These are phyloP conservation scores for Eubucco bourcierii DNA, from an alignment of 2,113 vertebrate species.

Conservation along the genomic window DNA sequence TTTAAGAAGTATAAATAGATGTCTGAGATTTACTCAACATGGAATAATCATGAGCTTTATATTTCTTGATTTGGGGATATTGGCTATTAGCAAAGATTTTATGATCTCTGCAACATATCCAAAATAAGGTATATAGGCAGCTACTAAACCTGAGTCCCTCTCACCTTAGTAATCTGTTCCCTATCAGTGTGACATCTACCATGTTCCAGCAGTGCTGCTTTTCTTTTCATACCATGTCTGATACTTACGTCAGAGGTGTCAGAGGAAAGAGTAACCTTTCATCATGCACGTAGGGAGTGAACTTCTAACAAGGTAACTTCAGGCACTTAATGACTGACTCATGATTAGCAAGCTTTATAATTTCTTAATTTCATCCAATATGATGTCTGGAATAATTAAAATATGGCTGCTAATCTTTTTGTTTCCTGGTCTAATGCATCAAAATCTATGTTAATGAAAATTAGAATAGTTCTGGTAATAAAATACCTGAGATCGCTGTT, in stretches of 20 bases:
- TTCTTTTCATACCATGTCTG: background rate
- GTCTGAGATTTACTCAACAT: background rate
- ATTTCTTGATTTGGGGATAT: background rate
- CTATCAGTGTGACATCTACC: background rate
- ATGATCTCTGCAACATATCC: background rate
- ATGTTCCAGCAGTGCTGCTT: background rate
- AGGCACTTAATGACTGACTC: background rate
- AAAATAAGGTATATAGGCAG: background rate
- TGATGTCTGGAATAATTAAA: background rate
- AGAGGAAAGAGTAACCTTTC: background rate
- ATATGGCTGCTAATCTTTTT: background rate
- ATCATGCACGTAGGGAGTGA: background rate
- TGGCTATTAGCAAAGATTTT: background rate
- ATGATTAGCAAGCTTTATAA: background rate
- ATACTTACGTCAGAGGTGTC: background rate
- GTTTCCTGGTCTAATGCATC: background rate
- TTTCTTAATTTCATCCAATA: background rate
- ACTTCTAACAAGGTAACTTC: background rate
- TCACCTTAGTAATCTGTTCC: background rate
- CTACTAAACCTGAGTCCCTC: fast-evolving
- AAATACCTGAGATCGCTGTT: background rate
- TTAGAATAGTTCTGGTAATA: background rate
- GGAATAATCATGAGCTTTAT: no score
- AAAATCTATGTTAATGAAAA: background rate
- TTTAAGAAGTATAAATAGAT: background rate